Evolutionary conservation across 2,113 vertebrate genomes (phyloP), one percentile per base, ranked within the genome.

Genomic region (Thymallus thymallus): DNA sequence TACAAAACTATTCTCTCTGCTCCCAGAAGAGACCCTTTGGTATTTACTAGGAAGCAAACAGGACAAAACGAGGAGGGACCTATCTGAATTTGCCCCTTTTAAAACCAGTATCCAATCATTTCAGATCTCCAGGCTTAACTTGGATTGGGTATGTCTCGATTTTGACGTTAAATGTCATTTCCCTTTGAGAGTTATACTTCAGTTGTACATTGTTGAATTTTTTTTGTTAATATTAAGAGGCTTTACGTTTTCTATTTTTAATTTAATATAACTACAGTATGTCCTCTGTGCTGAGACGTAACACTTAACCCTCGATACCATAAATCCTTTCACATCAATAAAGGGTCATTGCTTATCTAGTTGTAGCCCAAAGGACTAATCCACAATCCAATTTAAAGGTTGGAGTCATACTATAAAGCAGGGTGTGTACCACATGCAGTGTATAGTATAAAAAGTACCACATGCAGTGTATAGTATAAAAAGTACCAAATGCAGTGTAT

Each of bases 401-500:
- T 30, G 41, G 23, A 79, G 70, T 71, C 77, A 76, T 71, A 82
- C 60, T 82, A 72, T 68, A 48, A 73, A 48, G 77, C 23, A 29
- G 69, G 23, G 74, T 5, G 66, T 62, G n/a, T 72, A 71, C 58
- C 2, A 41, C 9, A 41, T 73, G 76, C 69, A 69, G 85, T 88
- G 4, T 86, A 87, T 90, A 86, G 87, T 84, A 71, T 77, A 76
- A 72, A 85, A n/a, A n/a, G n/a, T n/a, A n/a, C n/a, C n/a, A 77
- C 72, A 69, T 51, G 66, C 76, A 69, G 85, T 88, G 4, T 86
- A 87, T 90, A 86, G 87, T 84, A 71, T 77, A 76, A 72, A 85
- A n/a, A n/a, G n/a, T n/a, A n/a, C n/a, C n/a, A n/a, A n/a, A 76
- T 85, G 78, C 86, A 90, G 90, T 90, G 88, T n/a, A 86, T 72